A percentile compares a stretch with the other conserved stretches of the same genome.
Evolutionary conservation across 2,888 invertebrate species (phyloP).

Genomic region (Alloplasta piceator): DNA sequence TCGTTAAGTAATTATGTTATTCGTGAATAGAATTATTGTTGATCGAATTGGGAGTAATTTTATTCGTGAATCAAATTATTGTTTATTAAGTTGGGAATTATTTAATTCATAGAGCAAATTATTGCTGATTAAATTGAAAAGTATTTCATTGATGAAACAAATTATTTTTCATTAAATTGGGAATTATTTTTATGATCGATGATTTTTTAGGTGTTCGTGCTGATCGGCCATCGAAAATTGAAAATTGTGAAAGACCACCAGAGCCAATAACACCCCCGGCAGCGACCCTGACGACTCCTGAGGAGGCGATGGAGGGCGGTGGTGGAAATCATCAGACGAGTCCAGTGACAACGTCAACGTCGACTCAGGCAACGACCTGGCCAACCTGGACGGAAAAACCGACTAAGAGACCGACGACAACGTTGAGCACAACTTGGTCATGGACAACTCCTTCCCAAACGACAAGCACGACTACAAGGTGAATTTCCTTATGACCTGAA

Average conservation of each 20-base stretch:
- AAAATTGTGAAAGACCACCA: constrained; percentile 89
- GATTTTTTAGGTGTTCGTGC: constrained; percentile 75
- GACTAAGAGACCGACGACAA: constrained; percentile 62
- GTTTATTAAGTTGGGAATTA: too few relatives aligned
- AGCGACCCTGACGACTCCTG: constrained; percentile 89
- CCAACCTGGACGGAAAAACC: constrained; percentile 79
- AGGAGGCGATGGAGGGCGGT: constrained; percentile 84
- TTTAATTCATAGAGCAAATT: too few relatives aligned
- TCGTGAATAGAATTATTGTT: too few relatives aligned
- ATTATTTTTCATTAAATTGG: too few relatives aligned
- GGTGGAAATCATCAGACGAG: constrained; percentile 69
- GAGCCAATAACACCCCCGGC: constrained; percentile 90
- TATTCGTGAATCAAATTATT: too few relatives aligned
- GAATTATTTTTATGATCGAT: not conserved
- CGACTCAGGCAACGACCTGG: constrained; percentile 76
- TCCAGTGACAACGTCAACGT: constrained; percentile 73
- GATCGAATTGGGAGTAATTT: too few relatives aligned
- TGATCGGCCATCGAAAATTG: constrained; percentile 84
- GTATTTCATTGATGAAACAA: too few relatives aligned
- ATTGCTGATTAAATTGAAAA: too few relatives aligned
- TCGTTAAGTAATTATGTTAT: too few relatives aligned
- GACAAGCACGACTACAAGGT: constrained; percentile 77
- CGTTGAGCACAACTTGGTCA: constrained; percentile 74
- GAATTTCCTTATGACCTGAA: constrained; percentile 46
- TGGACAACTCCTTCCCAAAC: constrained; percentile 71